Evolutionary conservation across 2,888 invertebrate species (phyloP).

Genomic region (Chymomyza amoena): DNA sequence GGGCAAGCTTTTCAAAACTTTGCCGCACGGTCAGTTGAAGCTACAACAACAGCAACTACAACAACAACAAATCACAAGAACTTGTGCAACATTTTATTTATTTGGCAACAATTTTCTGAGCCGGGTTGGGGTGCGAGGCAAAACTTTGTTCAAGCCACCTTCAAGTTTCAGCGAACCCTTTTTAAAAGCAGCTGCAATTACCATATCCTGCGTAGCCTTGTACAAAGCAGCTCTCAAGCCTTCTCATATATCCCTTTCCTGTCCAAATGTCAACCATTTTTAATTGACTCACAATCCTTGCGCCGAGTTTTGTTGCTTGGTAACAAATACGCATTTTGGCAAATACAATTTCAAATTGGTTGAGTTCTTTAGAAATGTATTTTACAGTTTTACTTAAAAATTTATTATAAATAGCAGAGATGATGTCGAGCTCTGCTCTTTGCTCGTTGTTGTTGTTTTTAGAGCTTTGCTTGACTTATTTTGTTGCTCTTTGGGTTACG

Average conservation of each 20-base stretch:
- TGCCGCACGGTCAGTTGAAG: background rate
- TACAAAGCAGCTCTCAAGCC: background rate
- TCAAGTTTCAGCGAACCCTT: slow-evolving; percentile 46
- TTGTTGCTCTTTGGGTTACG: background rate
- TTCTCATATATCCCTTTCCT: background rate
- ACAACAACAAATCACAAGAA: slow-evolving; percentile 26
- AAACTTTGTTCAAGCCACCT: background rate
- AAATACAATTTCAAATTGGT: slow-evolving; percentile 14
- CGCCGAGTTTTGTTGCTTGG: background rate
- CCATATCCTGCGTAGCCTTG: background rate
- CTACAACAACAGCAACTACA: slow-evolving; percentile 27
- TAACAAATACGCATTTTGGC: slow-evolving; percentile 57
- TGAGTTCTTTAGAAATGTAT: slow-evolving; percentile 40
- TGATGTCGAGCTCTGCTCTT: too few species aligned
- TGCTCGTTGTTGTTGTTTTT: too few species aligned
- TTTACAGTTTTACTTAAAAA: slow-evolving; percentile 30
- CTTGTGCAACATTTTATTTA: slow-evolving; percentile 64
- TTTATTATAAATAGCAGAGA: slow-evolving; percentile 32
- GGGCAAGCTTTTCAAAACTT: background rate
- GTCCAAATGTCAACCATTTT: slow-evolving; percentile 62
- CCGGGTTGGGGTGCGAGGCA: too few species aligned
- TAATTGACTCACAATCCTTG: slow-evolving; percentile 69
- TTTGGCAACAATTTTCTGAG: slow-evolving; percentile 39
- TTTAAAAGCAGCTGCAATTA: slow-evolving; percentile 44
- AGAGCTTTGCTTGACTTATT: background rate